Base-by-base conservation (phyloP, 2,888 invertebrate species). In the Napeogenes inachia region DNA sequence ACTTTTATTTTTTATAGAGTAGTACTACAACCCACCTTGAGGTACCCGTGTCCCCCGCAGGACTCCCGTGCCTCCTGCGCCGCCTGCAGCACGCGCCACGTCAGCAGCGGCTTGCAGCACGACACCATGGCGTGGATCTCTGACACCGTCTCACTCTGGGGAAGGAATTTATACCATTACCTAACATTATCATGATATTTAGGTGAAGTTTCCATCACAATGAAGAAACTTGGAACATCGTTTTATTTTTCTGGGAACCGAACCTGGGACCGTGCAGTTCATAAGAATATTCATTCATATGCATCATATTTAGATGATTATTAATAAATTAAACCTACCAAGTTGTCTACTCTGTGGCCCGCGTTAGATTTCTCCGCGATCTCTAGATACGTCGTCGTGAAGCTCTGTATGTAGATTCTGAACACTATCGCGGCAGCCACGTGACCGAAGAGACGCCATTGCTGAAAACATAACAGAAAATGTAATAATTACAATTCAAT, bases 41-140 rank as follows among this genome's bases (percentile, higher is more conserved):
- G 89, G 80, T 94, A 96, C 0, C 97, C 97, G 80, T 97, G 96
- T 8, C 97, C 97, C 0, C 97, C 97, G 82, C 97, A 97, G 0
- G 96, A 96, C 83, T 97, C 96, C 58, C 97, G 85, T 75, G 95
- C 94, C 81, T 97, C 96, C 83, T 95, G 96, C 59, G 95, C 93
- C 0, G 94, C 95, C 69, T 94, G 93, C 64, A 94, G 85, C 60
- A 94, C 94, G 0, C 93, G 88, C 97, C 97, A 97, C 60, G 96
- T 94, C 12, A 95, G 85, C 38, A 96, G 78, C 0, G 94, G 94
- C 78, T 94, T 94, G 67, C 92, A 92, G 69, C 92, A 91, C 32
- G 93, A 94, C 67, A 94, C 92, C 75, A 94, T 92, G 55, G 94
- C 93, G 81, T 94, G 94, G 68, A 94, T 92, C 84, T 94, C 94